Percentiles rank a stretch among this genome's conserved stretches.
phyloP scores from a whole-genome alignment of 2,797 vertebrate genomes.

The Margarornis squamiger region DNA sequence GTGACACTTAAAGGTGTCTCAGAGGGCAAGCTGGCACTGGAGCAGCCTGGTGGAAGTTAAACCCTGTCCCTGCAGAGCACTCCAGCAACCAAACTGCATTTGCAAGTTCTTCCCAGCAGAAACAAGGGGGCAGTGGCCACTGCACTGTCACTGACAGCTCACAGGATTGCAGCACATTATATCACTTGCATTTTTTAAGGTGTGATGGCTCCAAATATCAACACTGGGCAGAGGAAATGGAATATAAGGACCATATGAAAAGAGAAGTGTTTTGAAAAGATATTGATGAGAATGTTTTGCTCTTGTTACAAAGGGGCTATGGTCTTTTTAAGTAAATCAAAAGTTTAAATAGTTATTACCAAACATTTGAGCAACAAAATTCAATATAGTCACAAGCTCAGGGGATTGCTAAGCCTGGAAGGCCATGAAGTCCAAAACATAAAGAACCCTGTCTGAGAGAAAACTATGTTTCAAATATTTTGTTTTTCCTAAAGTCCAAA shows the following conservation, averaged over 20 bases:
- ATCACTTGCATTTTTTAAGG: neutral
- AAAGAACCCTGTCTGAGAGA: neutral
- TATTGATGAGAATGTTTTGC: neutral
- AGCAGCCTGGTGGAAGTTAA: neutral
- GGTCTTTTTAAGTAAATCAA: neutral
- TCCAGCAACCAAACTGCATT: neutral
- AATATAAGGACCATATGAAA: neutral
- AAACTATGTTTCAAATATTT: neutral
- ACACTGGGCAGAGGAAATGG: neutral
- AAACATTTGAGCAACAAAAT: neutral
- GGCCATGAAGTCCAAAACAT: neutral
- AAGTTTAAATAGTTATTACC: neutral
- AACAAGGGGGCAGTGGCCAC: neutral
- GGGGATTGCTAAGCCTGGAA: neutral
- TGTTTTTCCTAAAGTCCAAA: neutral
- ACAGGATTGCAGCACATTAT: neutral
- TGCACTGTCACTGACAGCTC: neutral
- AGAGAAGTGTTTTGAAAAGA: neutral
- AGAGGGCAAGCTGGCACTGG: neutral
- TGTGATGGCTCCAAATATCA: neutral
- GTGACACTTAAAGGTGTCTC: neutral
- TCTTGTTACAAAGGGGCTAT: neutral
- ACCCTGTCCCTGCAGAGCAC: neutral
- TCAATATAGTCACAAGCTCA: neutral
- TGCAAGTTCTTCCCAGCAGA: neutral